Percentiles rank a stretch among this genome's conserved stretches.
These are phyloP conservation scores for Geophilus truncorum DNA, from an alignment of 2,888 invertebrate species.

Conservation along the genomic window DNA sequence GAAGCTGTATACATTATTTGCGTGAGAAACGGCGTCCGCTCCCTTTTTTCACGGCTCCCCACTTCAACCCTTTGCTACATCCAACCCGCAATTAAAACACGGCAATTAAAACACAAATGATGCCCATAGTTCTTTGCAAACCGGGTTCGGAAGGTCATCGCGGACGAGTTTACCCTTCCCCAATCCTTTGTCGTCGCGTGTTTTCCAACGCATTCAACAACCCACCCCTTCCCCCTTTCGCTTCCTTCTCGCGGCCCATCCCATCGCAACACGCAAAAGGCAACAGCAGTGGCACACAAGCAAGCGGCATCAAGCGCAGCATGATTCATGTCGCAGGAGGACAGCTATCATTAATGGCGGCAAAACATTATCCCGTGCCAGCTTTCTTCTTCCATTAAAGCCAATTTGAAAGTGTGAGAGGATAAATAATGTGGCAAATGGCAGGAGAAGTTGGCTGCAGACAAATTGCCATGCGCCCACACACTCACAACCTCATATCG, in stretches of 20 bases:
- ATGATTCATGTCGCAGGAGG: background rate
- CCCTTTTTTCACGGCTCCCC: slow-evolving; percentile 12
- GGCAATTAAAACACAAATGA: slow-evolving; percentile 16
- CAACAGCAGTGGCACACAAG: background rate
- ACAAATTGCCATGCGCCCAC: slow-evolving; percentile 11
- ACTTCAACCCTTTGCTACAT: background rate
- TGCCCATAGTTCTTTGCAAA: background rate
- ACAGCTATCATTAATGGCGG: slow-evolving; percentile 20
- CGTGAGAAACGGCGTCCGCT: slow-evolving; percentile 29
- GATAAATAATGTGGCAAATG: slow-evolving; percentile 20
- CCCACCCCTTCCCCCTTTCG: background rate
- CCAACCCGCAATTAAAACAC: slow-evolving; percentile 20
- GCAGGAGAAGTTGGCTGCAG: slow-evolving; percentile 15
- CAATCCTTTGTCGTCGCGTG: background rate
- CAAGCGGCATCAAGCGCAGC: background rate
- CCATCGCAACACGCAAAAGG: background rate
- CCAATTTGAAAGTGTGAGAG: slow-evolving; percentile 7
- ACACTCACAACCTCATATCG: slow-evolving; percentile 20
- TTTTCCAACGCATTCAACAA: background rate
- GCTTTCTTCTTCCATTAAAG: slow-evolving; percentile 20
- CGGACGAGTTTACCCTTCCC: background rate
- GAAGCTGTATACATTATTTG: slow-evolving; percentile 32
- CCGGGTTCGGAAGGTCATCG: background rate
- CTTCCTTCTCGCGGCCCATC: background rate
- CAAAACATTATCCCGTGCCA: slow-evolving; percentile 12